These are phyloP conservation scores for Molossus alvarezi DNA, from an alignment of 2,797 vertebrate species.

Conservation along the genomic window DNA sequence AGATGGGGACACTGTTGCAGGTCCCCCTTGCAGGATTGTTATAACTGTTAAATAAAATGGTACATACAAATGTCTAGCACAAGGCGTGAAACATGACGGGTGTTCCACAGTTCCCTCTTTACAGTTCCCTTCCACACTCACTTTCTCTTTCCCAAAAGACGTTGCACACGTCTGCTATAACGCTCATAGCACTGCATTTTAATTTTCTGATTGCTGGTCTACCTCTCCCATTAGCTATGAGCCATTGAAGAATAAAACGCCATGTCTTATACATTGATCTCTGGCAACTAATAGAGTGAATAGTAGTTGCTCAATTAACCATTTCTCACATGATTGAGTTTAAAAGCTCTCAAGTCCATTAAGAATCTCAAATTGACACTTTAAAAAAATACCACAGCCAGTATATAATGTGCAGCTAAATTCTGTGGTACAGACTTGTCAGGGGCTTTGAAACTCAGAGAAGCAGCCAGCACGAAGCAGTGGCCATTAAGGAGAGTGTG, in stretches of 20 bases:
- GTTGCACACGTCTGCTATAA: background rate
- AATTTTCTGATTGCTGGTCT: background rate
- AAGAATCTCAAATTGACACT: constrained; percentile 28
- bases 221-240: background rate
- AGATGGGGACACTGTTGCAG: background rate
- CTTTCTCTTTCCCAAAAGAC: too few relatives aligned
- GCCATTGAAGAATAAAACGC: constrained; percentile 11
- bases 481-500: background rate
- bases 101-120: background rate
- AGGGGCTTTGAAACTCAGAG: background rate
- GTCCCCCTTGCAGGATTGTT: background rate
- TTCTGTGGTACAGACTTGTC: background rate
- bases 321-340: background rate
- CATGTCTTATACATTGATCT: background rate
- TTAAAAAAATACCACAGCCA: background rate
- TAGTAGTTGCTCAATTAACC: constrained; percentile 23
- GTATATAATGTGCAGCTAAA: background rate
- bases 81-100: background rate
- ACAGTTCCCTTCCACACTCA: background rate
- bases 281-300: constrained; percentile 9
- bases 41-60: background rate
- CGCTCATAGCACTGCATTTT: background rate
- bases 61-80: background rate
- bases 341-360: constrained; percentile 14
- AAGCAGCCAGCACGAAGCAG: background rate